phyloP scores from a whole-genome alignment of 2,113 vertebrate species.

The Hemichromis elongatus region DNA sequence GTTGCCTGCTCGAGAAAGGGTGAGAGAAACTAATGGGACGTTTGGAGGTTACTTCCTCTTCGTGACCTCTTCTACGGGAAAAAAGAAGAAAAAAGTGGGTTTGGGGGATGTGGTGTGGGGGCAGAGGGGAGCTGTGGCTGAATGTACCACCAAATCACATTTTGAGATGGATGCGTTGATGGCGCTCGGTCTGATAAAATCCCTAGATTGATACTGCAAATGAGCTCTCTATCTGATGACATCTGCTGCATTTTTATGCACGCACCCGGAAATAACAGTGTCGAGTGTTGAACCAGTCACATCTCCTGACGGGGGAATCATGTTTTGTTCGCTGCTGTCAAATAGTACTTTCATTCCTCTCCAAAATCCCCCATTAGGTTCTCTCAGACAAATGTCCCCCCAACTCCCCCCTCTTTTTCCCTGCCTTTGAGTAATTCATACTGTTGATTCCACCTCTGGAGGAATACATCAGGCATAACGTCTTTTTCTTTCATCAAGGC shows the following conservation, averaged over 20 bases:
- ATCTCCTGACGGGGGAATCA: conserved; percentile 35
- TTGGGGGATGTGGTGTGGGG: background rate
- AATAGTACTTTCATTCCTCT: conserved; percentile 34
- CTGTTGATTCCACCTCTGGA: conserved; percentile 64
- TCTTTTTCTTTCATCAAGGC: conserved; percentile 60
- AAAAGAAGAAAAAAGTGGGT: background rate
- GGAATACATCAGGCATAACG: conserved; percentile 55
- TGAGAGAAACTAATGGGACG: conserved; percentile 9
- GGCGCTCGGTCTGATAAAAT: conserved; percentile 4
- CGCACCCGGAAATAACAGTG: conserved; percentile 14
- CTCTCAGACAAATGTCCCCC: conserved; percentile 41
- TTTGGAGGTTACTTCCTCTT: conserved; percentile 36
- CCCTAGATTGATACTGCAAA: conserved; percentile 15
- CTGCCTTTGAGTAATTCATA: conserved; percentile 56
- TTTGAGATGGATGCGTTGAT: background rate
- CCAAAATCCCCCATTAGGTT: conserved; percentile 32
- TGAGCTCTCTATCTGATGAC: conserved; percentile 25
- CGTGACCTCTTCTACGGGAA: background rate
- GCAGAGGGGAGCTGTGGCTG: background rate
- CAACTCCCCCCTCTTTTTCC: background rate
- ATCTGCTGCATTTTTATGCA: conserved; percentile 20
- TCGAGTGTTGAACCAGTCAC: conserved; percentile 27
- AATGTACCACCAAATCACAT: conserved; percentile 3
- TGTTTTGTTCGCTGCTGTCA: conserved; percentile 56
- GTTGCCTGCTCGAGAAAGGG: background rate